These are phyloP conservation scores for Drosophila mayri DNA, from an alignment of 1,140 invertebrate genomes.

Conservation along the genomic window DNA sequence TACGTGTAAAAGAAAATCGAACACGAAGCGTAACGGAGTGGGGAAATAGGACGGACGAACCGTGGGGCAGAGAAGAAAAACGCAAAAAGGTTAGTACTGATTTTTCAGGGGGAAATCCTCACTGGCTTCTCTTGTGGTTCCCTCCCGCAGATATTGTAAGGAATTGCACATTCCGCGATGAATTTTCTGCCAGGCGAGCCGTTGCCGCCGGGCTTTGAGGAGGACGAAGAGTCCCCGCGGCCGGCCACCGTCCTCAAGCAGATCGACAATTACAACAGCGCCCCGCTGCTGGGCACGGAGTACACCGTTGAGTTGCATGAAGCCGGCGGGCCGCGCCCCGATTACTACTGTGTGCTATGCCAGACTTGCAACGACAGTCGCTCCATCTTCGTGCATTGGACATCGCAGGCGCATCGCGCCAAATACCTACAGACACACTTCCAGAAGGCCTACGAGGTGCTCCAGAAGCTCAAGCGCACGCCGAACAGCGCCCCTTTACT, in stretches of 20 bases:
- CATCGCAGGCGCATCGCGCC: constrained; percentile 89
- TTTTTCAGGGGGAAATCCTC: neutral
- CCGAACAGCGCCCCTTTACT: constrained; percentile 19
- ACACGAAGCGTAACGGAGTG: neutral
- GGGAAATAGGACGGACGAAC: neutral
- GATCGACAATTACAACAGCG: constrained; percentile 85
- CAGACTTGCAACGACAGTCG: constrained; percentile 90
- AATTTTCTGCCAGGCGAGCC: constrained; percentile 88
- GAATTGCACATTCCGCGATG: constrained; percentile 41
- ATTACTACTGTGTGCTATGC: constrained; percentile 91
- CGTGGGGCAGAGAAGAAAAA: neutral
- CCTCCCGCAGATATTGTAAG: constrained; percentile 9
- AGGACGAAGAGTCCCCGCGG: constrained; percentile 86
- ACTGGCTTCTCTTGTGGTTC: constrained; percentile 19
- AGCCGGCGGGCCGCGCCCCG: constrained; percentile 87
- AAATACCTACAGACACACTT: constrained; percentile 86
- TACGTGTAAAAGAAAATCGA: neutral
- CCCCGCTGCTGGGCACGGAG: constrained; percentile 88
- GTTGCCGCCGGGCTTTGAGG: constrained; percentile 90
- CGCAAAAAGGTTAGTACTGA: neutral
- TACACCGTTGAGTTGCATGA: constrained; percentile 90
- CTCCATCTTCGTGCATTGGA: constrained; percentile 91
- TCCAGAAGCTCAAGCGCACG: constrained; percentile 41
- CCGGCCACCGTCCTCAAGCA: constrained; percentile 87
- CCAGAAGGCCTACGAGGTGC: constrained; percentile 53